Conservation (phyloP, 2,888 invertebrate genomes). For the Nomada goodeniana region DNA sequence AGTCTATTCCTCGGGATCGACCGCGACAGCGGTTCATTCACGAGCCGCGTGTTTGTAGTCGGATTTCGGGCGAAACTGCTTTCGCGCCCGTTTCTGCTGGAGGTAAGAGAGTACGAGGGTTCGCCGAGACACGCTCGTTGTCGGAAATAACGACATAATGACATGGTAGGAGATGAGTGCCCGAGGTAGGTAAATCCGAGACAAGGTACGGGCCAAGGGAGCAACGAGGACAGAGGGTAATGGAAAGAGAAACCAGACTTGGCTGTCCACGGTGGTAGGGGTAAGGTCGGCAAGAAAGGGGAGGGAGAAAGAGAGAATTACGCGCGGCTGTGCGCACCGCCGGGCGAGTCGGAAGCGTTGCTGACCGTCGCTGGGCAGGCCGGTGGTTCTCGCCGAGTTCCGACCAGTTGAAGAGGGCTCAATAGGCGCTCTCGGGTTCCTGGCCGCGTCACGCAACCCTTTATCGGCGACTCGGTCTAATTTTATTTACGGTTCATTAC, state of each 20-base stretch:
- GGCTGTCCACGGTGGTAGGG: conserved; percentile 27
- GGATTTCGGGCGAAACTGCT: conserved; percentile 67
- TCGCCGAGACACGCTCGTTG: conserved; percentile 83
- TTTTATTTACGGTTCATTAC: conserved; percentile 67
- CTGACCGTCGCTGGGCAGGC: conserved; percentile 64
- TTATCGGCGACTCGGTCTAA: conserved; percentile 67
- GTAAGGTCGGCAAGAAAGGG: conserved; percentile 28
- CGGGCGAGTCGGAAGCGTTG: conserved; percentile 66
- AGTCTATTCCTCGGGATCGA: conserved; percentile 46
- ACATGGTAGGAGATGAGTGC: conserved; percentile 82
- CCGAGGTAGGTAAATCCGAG: conserved; percentile 81
- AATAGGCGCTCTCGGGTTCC: conserved; percentile 67
- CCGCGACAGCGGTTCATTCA: conserved; percentile 60
- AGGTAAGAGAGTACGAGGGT: conserved; percentile 69
- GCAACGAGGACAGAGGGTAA: conserved; percentile 26
- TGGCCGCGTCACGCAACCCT: conserved; percentile 70
- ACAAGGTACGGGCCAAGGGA: conserved; percentile 55
- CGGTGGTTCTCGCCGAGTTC: conserved; percentile 77
- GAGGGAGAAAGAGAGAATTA: conserved; percentile 1
- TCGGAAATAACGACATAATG: conserved; percentile 84
- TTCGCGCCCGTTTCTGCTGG: conserved; percentile 69
- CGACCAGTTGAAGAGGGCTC: conserved; percentile 73
- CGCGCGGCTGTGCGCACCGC: neutral
- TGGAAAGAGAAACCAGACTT: conserved; percentile 56
- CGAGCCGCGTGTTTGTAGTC: conserved; percentile 64